Percentiles rank a stretch among this genome's conserved stretches.
Evolutionary conservation across 2,113 vertebrate species (phyloP).

Genomic region (Callipepla squamata): DNA sequence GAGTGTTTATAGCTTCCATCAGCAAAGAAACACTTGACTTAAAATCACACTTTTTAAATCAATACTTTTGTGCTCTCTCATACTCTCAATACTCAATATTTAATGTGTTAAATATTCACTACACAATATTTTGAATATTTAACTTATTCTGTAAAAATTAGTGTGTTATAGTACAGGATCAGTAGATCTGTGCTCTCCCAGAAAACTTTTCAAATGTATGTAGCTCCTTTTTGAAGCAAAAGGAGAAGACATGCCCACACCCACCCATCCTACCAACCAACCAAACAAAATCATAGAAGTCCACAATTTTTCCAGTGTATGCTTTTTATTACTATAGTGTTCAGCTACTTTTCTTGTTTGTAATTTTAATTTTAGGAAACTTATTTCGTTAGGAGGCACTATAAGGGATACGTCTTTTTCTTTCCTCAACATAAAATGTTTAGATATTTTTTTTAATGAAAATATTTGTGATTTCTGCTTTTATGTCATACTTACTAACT

Average conservation of each 20-base stretch:
- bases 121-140: neutral
- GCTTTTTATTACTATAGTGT: accelerated
- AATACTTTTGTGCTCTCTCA: neutral
- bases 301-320: neutral
- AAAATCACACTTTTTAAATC: neutral
- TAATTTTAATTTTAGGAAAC: neutral
- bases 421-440: neutral
- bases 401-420: neutral
- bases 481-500: accelerated
- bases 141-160: neutral
- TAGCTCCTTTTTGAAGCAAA: neutral
- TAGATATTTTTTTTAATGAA: neutral
- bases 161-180: neutral
- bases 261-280: neutral
- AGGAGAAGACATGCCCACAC: neutral
- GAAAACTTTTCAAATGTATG: neutral
- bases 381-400: neutral
- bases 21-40: neutral
- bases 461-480: neutral
- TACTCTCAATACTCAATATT: neutral
- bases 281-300: neutral
- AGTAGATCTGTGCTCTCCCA: neutral
- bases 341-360: neutral
- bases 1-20: neutral
- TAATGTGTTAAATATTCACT: neutral